Conservation (phyloP, 2,113 vertebrate species). For the Meleagris gallopavo region DNA sequence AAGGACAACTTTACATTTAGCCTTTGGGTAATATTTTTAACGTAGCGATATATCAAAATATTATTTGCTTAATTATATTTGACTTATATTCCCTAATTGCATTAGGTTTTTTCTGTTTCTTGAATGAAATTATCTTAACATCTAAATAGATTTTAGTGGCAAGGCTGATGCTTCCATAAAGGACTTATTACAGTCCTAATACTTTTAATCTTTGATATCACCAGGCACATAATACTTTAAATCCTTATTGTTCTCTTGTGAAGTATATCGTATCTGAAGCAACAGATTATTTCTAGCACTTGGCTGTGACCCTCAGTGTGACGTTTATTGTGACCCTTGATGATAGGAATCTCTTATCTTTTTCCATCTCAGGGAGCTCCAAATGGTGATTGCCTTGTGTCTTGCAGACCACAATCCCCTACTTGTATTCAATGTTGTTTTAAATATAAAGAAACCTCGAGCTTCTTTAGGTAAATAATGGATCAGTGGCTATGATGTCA, state of each 20-base stretch:
- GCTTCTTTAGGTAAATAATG: background rate
- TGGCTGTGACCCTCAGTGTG: background rate
- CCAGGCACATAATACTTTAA: background rate
- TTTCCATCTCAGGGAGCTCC: background rate
- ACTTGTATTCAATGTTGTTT: background rate
- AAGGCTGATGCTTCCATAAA: constrained; percentile 18
- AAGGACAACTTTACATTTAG: constrained; percentile 64
- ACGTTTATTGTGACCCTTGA: background rate
- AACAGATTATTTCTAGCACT: background rate
- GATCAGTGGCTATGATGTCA: background rate
- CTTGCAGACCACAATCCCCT: background rate
- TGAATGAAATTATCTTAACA: constrained; percentile 5
- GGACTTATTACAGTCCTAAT: background rate
- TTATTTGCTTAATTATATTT: constrained; percentile 59
- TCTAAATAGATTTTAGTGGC: background rate
- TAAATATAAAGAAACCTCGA: background rate
- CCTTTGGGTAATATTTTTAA: constrained; percentile 59
- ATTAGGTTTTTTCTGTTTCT: background rate
- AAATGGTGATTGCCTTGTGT: background rate
- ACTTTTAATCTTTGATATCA: background rate
- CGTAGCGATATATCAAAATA: constrained; percentile 35
- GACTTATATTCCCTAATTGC: constrained; percentile 16
- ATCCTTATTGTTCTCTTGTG: constrained; percentile 9
- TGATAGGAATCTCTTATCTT: background rate
- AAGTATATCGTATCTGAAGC: background rate